Conservation (phyloP, 2,113 vertebrate species). For the Tragelaphus buxtoni region DNA sequence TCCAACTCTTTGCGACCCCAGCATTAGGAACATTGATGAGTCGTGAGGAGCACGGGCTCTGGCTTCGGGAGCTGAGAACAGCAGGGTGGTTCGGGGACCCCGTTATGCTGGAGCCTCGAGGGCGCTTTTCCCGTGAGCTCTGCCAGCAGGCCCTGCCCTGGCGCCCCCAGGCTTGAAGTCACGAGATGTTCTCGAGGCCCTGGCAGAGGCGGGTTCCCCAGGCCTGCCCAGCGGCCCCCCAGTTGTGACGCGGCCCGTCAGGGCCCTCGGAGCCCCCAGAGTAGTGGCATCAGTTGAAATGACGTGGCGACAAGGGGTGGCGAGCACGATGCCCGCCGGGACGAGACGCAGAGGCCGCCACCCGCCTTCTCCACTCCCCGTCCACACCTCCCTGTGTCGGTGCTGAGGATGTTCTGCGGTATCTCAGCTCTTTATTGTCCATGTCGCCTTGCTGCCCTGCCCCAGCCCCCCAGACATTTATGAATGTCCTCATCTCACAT, state of each 20-base stretch:
- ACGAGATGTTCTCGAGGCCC: neutral
- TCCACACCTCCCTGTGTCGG: accelerated
- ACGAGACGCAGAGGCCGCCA: neutral
- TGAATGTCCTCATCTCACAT: neutral
- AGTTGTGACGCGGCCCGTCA: accelerated
- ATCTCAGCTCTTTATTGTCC: neutral
- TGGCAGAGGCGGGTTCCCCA: accelerated
- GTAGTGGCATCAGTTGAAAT: neutral
- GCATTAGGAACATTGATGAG: neutral
- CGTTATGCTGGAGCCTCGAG: neutral
- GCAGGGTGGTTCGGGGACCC: neutral
- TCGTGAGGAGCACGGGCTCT: no score
- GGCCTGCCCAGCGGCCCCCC: accelerated
- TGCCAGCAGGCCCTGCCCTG: neutral
- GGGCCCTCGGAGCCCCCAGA: neutral
- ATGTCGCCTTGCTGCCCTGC: neutral
- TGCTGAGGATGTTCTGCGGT: neutral
- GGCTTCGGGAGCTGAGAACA: neutral
- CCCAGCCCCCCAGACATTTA: neutral
- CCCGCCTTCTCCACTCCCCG: neutral
- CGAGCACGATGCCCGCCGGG: accelerated
- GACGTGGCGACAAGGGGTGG: accelerated
- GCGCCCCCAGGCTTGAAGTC: neutral
- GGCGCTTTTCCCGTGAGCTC: neutral
- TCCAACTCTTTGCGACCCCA: neutral